Percentiles rank a stretch among this genome's conserved stretches.
These are phyloP conservation scores for Chaetodon auriga DNA, from an alignment of 2,113 vertebrate species.

Conservation along the genomic window DNA sequence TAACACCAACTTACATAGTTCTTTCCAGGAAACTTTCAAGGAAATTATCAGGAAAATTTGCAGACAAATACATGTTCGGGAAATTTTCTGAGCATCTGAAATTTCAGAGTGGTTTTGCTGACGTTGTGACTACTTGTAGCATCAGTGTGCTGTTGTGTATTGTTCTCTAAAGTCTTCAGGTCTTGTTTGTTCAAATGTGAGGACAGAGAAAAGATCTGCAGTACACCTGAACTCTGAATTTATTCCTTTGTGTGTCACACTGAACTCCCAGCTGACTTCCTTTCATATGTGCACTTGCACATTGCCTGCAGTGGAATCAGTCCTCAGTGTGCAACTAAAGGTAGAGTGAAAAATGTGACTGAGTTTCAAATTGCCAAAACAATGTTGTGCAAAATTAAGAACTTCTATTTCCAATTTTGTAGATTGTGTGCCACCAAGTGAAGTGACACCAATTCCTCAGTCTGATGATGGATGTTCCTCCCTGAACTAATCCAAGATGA, in stretches of 20 bases:
- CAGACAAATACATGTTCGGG: too few species aligned
- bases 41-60: too few species aligned
- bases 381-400: not conserved
- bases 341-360: not conserved
- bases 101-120: too few species aligned
- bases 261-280: not conserved
- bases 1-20: too few species aligned
- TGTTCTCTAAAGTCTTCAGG: not conserved
- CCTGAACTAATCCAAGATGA: not conserved
- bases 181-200: not conserved
- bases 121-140: not conserved
- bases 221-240: not conserved
- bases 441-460: conserved; percentile 2
- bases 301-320: not conserved
- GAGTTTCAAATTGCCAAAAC: not conserved
- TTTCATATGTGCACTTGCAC: not conserved
- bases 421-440: not conserved
- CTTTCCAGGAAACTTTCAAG: too few species aligned
- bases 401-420: not conserved
- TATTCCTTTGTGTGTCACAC: not conserved
- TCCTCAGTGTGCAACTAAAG: not conserved
- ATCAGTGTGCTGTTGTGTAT: not conserved
- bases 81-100: too few species aligned
- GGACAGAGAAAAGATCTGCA: not conserved
- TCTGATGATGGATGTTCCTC: conserved; percentile 9